Percentiles rank a stretch among this genome's conserved stretches.
Conservation (phyloP, 1,140 invertebrate species). For the Alviniconcha marisindica region DNA sequence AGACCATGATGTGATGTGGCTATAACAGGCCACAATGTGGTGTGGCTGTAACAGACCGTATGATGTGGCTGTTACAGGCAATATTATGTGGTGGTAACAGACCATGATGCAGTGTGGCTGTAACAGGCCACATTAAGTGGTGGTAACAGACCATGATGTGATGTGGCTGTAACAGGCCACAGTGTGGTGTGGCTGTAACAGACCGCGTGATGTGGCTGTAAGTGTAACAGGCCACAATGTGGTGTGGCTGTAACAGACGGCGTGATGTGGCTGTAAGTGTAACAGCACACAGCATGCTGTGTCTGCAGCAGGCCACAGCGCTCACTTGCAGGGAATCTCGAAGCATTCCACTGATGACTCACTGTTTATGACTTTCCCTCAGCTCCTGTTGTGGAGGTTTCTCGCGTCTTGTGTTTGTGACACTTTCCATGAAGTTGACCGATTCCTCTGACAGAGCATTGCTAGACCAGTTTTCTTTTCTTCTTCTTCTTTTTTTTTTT, state of each 20-base stretch:
- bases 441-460: not conserved
- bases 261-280: no score
- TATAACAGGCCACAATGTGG: no score
- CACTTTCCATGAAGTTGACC: not conserved
- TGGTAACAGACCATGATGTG: not conserved
- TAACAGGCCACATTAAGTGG: no score
- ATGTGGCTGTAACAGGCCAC: not conserved
- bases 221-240: not conserved
- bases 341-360: conserved; percentile 25
- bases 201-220: not conserved
- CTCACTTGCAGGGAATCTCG: conserved; percentile 11
- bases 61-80: no score
- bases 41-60: no score
- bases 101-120: no score
- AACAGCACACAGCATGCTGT: no score
- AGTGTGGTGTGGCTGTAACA: not conserved
- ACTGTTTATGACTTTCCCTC: not conserved
- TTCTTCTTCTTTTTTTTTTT: no score
- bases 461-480: not conserved
- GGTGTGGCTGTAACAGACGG: not conserved
- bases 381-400: not conserved
- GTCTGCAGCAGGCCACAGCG: not conserved
- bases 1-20: no score
- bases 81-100: no score
- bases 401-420: not conserved